Evolutionary conservation across 2,888 invertebrate species (phyloP), one percentile per base, ranked within the genome.

Genomic region (Dilophus febrilis): DNA sequence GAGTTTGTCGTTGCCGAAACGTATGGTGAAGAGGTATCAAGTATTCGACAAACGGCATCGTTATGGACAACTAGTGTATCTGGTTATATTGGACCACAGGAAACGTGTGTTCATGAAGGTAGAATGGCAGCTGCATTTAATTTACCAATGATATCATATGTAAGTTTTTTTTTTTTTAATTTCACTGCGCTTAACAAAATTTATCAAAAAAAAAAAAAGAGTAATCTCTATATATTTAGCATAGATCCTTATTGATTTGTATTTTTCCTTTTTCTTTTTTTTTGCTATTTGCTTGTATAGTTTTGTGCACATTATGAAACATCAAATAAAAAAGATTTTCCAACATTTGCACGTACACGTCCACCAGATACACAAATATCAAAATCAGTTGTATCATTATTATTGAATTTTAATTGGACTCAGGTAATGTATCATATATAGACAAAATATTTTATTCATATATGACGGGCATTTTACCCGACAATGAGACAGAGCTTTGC

Each of bases 361-460:
- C 92, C 92, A 0, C 91, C 91, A 1, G 90, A 88, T 59, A 87
- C 85, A 40, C 90, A 91, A 64, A 90, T 92, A 48, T 88, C 90
- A 6, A 86, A 87, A 59, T 88, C 90, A 2, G 86, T 92, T 6
- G 83, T 86, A 41, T 80, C 90, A 5, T 75, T 90, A 35, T 67
- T 92, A 44, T 69, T 76, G 48, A 75, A 78, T 42, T 91, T 85
- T 65, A 81, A 85, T 58, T 94, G 92, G 88, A 85, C 79, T 48
- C 82, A 84, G 68, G 85, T 84, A 67, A 72, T 64, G 53, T 22
- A 22, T 22, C n/a, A 8, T 22, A 22, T 22, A 22, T 22, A 22
- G 22, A n/a, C n/a, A n/a, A n/a, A n/a, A n/a, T n/a, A n/a, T n/a
- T n/a, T n/a, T n/a, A n/a, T n/a, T n/a, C n/a, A n/a, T n/a, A n/a